phyloP scores from a whole-genome alignment of 2,888 invertebrate genomes.

The Ophion ellenae region DNA sequence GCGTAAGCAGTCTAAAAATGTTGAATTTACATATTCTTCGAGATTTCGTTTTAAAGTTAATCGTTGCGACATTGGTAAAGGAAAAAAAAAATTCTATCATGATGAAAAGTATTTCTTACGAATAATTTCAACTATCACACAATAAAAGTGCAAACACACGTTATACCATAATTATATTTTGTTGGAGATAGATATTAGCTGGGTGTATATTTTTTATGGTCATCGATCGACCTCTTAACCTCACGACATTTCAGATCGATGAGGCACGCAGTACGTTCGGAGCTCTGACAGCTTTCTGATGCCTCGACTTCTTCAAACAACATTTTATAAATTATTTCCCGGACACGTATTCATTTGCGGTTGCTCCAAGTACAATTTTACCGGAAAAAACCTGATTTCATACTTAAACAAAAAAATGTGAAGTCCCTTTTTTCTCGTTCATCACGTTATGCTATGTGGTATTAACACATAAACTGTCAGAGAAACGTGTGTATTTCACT shows the following conservation, averaged over 20 bases:
- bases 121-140: too few relatives aligned
- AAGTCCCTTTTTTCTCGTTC: too few relatives aligned
- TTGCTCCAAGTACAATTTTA: neutral
- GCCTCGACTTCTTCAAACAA: slow-evolving; percentile 23
- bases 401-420: neutral
- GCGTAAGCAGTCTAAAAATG: slow-evolving; percentile 44
- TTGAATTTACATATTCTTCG: neutral
- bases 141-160: too few relatives aligned
- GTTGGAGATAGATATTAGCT: too few relatives aligned
- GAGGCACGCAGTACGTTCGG: slow-evolving; percentile 64
- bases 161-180: too few relatives aligned
- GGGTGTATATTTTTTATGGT: neutral
- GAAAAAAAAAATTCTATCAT: too few relatives aligned
- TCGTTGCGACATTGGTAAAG: too few relatives aligned
- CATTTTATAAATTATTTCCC: slow-evolving; percentile 14
- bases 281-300: slow-evolving; percentile 38
- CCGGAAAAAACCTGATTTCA: neutral
- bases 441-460: too few relatives aligned
- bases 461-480: too few relatives aligned
- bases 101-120: too few relatives aligned
- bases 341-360: neutral
- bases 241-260: slow-evolving; percentile 65
- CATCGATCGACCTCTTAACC: slow-evolving; percentile 69
- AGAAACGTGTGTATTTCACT: too few relatives aligned
- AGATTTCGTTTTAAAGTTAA: neutral